phyloP scores from a whole-genome alignment of 2,888 invertebrate species.

The Coelopa pilipes region DNA sequence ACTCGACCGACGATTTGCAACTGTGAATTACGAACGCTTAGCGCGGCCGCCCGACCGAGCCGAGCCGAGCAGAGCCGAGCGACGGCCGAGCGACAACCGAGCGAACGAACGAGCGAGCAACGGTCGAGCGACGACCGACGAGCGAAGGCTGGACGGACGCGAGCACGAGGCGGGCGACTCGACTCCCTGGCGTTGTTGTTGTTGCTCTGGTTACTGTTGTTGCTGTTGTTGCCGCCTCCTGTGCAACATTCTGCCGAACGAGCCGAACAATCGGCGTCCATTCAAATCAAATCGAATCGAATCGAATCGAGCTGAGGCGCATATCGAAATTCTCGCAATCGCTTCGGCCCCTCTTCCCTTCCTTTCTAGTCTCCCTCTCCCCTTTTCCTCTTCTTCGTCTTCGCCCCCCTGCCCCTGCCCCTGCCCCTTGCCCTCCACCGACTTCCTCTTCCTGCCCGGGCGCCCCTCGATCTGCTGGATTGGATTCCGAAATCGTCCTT shows the following conservation, averaged over 20 bases:
- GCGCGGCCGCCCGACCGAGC: neutral
- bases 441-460: too few relatives aligned
- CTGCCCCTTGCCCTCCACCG: neutral
- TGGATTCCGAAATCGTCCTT: too few relatives aligned
- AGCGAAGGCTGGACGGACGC: conserved; percentile 8
- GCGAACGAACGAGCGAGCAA: too few relatives aligned
- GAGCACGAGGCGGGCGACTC: conserved; percentile 16
- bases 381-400: conserved; percentile 10
- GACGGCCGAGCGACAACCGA: neutral
- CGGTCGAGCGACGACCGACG: neutral
- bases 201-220: neutral
- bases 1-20: conserved; percentile 61
- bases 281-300: conserved; percentile 3
- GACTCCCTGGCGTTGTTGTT: conserved; percentile 4
- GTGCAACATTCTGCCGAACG: conserved; percentile 20
- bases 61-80: too few relatives aligned
- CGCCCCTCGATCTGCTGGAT: neutral
- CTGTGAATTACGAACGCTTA: conserved; percentile 51
- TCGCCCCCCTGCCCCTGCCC: neutral
- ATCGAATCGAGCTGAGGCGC: conserved; percentile 10
- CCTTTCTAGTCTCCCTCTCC: neutral
- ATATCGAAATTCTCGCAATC: conserved; percentile 9
- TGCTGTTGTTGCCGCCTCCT: conserved; percentile 13
- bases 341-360: conserved; percentile 4
- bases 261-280: neutral